Percentiles rank a stretch among this genome's conserved stretches.
Conservation (phyloP, 2,888 invertebrate genomes). For the Tiphia femorata region DNA sequence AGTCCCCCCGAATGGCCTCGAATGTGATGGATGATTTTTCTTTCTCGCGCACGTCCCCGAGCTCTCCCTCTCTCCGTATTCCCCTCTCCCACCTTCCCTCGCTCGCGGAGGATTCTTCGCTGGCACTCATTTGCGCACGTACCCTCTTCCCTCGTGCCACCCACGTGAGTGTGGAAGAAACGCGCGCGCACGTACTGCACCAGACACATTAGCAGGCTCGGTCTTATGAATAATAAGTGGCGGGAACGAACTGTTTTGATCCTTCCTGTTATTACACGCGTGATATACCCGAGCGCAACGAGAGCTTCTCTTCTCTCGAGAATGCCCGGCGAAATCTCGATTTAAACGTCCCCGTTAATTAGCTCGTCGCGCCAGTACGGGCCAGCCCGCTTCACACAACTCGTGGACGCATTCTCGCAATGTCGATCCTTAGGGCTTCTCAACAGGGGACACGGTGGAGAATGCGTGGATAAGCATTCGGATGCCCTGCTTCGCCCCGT, state of each 20-base stretch:
- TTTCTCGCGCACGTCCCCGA: conserved; percentile 45
- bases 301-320: conserved; percentile 14
- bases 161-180: conserved; percentile 37
- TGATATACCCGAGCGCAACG: conserved; percentile 25
- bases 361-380: too few relatives aligned
- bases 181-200: conserved; percentile 18
- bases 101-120: conserved; percentile 34
- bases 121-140: conserved; percentile 45
- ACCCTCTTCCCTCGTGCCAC: conserved; percentile 40
- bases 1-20: conserved; percentile 54
- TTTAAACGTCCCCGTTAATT: too few relatives aligned
- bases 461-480: too few relatives aligned
- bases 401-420: too few relatives aligned
- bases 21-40: conserved; percentile 67
- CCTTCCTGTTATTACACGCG: conserved; percentile 22
- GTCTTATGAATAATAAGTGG: conserved; percentile 47
- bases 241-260: conserved; percentile 41
- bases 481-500: too few relatives aligned
- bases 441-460: too few relatives aligned
- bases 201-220: conserved; percentile 36
- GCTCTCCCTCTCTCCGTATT: not conserved
- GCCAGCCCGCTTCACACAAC: too few relatives aligned
- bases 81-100: not conserved
- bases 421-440: too few relatives aligned
- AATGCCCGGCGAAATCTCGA: too few relatives aligned